A percentile compares a stretch with the other conserved stretches of the same genome.
Conservation (phyloP, 2,888 invertebrate genomes). For the Apotomis betuletana region DNA sequence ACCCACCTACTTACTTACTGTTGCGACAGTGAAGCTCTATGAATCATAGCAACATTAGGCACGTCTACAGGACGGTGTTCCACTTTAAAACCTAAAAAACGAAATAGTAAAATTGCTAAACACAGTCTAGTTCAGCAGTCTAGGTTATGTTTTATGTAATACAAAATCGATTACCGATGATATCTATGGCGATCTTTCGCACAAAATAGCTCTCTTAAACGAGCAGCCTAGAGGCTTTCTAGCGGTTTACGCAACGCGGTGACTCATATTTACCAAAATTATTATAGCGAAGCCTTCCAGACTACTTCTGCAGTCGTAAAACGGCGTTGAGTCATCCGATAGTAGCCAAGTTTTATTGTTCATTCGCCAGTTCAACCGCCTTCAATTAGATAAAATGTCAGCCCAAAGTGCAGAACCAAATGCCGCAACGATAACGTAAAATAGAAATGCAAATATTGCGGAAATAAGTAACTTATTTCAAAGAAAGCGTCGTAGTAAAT, state of each 20-base stretch:
- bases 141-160: constrained; percentile 52
- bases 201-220: constrained; percentile 55
- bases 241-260: constrained; percentile 59
- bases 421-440: constrained; percentile 58
- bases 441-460: constrained; percentile 59
- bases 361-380: constrained; percentile 54
- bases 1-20: constrained; percentile 30
- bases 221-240: constrained; percentile 50
- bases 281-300: constrained; percentile 52
- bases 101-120: constrained; percentile 22
- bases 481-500: constrained; percentile 48
- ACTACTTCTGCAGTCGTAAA: constrained; percentile 49
- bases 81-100: constrained; percentile 17
- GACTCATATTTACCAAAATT: constrained; percentile 67
- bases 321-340: constrained; percentile 60
- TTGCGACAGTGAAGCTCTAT: constrained; percentile 38
- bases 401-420: constrained; percentile 47
- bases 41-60: constrained; percentile 12
- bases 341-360: constrained; percentile 57
- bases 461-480: constrained; percentile 54
- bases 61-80: constrained; percentile 29
- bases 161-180: constrained; percentile 53
- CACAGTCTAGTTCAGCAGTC: constrained; percentile 28
- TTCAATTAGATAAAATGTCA: constrained; percentile 44
- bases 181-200: constrained; percentile 52